Conservation (phyloP, 2,888 invertebrate genomes). For the Dysmachus trigonus region DNA sequence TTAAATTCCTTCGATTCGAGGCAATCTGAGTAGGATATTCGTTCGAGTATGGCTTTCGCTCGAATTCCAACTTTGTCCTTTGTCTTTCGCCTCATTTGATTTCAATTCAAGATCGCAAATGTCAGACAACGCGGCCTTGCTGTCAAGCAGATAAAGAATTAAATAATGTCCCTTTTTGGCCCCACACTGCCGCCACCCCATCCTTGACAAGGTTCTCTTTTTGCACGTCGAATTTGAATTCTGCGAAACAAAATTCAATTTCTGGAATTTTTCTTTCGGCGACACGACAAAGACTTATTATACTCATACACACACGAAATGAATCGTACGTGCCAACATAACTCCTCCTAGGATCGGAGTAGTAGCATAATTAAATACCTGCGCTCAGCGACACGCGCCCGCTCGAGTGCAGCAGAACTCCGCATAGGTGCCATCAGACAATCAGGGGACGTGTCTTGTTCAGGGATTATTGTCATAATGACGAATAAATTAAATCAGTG, state of each 20-base stretch:
- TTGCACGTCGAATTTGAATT: background rate
- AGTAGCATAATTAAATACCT: constrained; percentile 25
- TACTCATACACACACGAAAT: too few species aligned
- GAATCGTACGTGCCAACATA: background rate
- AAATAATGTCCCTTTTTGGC: background rate
- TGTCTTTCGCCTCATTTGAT: constrained; percentile 32
- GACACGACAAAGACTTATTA: background rate
- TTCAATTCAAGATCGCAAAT: constrained; percentile 12
- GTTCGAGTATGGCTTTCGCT: background rate
- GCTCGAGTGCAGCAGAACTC: background rate
- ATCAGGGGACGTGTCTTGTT: constrained; percentile 14
- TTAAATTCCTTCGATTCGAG: constrained; percentile 63
- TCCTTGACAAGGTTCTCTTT: background rate
- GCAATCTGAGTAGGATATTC: constrained; percentile 9
- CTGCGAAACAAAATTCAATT: background rate
- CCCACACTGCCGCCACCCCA: background rate
- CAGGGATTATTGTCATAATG: constrained; percentile 44
- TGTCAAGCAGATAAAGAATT: constrained; percentile 12
- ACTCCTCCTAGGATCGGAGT: background rate
- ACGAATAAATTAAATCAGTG: constrained; percentile 43
- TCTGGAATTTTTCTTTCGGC: background rate
- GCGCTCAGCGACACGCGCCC: background rate
- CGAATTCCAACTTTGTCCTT: constrained; percentile 34
- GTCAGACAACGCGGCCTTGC: background rate
- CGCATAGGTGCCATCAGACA: constrained; percentile 10